phyloP scores from a whole-genome alignment of 2,113 vertebrate species.

The Panthera tigris region DNA sequence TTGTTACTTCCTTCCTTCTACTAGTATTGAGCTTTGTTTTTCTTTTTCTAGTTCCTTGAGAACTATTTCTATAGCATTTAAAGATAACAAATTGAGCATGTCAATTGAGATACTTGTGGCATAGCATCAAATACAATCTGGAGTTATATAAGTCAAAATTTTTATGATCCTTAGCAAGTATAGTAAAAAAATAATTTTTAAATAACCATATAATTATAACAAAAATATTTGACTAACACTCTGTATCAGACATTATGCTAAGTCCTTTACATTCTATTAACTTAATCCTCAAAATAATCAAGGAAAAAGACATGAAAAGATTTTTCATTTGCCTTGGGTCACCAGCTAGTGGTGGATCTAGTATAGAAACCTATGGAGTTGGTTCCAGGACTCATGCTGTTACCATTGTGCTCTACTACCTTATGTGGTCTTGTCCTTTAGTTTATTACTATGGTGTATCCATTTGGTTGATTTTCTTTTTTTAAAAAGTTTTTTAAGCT shows the following conservation, averaged over 20 bases:
- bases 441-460: neutral
- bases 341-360: neutral
- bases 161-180: neutral
- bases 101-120: neutral
- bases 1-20: neutral
- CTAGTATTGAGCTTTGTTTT: neutral
- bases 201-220: neutral
- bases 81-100: slow-evolving; percentile 17
- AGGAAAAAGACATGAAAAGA: neutral
- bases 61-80: neutral
- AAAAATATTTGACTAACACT: neutral
- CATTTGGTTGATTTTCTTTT: neutral
- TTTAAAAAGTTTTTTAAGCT: too few species aligned
- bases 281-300: neutral
- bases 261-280: neutral
- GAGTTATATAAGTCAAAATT: slow-evolving; percentile 2
- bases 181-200: neutral
- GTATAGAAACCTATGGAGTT: neutral
- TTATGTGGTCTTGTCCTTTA: neutral
- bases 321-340: neutral
- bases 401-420: neutral
- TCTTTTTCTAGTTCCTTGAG: neutral
- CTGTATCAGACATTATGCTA: neutral
- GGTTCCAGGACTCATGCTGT: neutral
- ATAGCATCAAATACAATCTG: neutral